Conservation (phyloP, 2,888 invertebrate species). For the Xanthostigma xanthostigma region DNA sequence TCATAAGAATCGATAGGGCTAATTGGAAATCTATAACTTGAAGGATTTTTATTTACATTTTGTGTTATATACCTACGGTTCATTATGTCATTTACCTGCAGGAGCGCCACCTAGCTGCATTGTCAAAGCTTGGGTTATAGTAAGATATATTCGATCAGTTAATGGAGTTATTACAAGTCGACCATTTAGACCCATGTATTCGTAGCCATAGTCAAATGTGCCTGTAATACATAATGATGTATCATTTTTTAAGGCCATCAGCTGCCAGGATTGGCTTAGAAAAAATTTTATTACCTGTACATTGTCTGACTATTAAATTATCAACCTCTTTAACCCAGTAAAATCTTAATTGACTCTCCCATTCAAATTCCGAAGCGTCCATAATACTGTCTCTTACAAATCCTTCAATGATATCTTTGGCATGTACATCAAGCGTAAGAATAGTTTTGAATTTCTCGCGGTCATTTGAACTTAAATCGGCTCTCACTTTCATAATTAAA, state of each 20-base stretch:
- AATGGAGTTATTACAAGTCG: conserved; percentile 82
- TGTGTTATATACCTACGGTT: background rate
- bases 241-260: no score
- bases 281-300: conserved; percentile 37
- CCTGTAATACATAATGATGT: conserved; percentile 29
- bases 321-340: conserved; percentile 78
- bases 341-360: conserved; percentile 87
- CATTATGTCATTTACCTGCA: conserved; percentile 45
- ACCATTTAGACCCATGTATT: conserved; percentile 89
- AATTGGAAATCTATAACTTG: background rate
- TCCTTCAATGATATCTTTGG: conserved; percentile 75
- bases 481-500: conserved; percentile 60
- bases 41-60: background rate
- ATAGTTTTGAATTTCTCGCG: conserved; percentile 77
- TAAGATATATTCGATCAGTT: conserved; percentile 84
- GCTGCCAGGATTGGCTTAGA: background rate
- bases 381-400: conserved; percentile 70
- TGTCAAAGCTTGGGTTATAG: conserved; percentile 81
- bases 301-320: conserved; percentile 69
- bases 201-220: conserved; percentile 82
- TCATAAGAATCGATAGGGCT: no score
- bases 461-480: conserved; percentile 63
- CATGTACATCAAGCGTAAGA: conserved; percentile 83
- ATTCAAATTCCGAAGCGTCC: conserved; percentile 74
- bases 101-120: conserved; percentile 89